Evolutionary conservation across 1,140 invertebrate genomes (phyloP).

Genomic region (Hylaeus anthracinus): DNA sequence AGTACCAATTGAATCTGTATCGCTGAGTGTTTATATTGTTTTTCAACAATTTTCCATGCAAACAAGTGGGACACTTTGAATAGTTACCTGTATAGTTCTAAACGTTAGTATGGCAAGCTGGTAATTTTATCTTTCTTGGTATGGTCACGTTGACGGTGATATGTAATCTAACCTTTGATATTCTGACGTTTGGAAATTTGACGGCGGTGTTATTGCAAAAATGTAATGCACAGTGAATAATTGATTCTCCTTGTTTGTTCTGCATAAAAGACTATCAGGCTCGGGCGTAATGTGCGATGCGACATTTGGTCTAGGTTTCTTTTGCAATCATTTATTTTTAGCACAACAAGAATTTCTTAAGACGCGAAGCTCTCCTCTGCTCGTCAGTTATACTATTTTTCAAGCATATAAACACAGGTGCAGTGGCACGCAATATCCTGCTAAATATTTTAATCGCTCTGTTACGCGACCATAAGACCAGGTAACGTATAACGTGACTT

Average conservation of each 20-base stretch:
- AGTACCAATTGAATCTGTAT: too few species aligned
- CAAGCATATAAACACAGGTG: conserved; percentile 36
- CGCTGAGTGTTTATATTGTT: too few species aligned
- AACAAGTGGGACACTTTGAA: too few species aligned
- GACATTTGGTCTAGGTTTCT: conserved; percentile 23
- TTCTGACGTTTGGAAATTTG: conserved; percentile 51
- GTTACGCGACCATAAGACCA: background rate
- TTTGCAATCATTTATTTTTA: conserved; percentile 45
- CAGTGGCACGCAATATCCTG: background rate
- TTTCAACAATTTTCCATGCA: too few species aligned
- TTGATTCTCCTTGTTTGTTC: conserved; percentile 16
- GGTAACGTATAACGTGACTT: background rate
- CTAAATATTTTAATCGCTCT: conserved; percentile 17
- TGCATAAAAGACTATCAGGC: conserved; percentile 13
- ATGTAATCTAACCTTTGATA: conserved; percentile 41
- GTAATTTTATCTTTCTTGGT: background rate
- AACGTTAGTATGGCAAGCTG: background rate
- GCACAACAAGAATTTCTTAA: conserved; percentile 34
- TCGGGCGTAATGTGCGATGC: conserved; percentile 33
- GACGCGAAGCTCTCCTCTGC: conserved; percentile 9
- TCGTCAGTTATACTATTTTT: conserved; percentile 30
- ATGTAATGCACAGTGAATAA: conserved; percentile 46
- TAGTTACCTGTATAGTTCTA: background rate
- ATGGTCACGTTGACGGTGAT: conserved; percentile 1
- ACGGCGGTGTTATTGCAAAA: conserved; percentile 38